Evolutionary conservation across 2,797 vertebrate genomes (phyloP).

Genomic region (Enteromius thamalakanensis): DNA sequence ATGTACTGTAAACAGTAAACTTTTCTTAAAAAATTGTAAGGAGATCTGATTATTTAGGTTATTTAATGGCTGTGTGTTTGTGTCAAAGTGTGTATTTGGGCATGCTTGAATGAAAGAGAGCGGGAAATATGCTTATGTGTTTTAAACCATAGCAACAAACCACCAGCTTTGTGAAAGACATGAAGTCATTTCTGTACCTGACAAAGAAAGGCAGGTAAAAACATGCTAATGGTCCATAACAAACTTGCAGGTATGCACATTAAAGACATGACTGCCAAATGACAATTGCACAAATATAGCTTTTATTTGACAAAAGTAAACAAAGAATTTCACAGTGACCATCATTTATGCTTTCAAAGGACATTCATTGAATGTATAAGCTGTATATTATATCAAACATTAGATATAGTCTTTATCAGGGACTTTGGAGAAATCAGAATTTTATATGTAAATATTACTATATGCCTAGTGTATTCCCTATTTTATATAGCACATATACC

Average conservation of each 20-base stretch:
- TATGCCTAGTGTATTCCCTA: background rate
- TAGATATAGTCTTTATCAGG: background rate
- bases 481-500: background rate
- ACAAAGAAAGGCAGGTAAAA: constrained; percentile 1
- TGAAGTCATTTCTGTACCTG: constrained; percentile 16
- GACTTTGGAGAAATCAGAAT: background rate
- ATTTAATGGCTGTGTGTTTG: background rate
- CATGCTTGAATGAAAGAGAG: background rate
- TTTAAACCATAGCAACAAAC: constrained; percentile 35
- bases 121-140: background rate
- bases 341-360: background rate
- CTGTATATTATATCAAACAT: background rate
- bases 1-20: constrained; percentile 45
- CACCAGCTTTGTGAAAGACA: constrained; percentile 9
- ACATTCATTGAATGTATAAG: constrained; percentile 69
- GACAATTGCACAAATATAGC: background rate
- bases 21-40: constrained; percentile 24
- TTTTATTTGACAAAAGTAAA: background rate
- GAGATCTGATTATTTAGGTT: constrained; percentile 3
- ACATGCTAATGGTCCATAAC: background rate
- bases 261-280: background rate
- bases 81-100: background rate
- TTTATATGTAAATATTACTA: constrained; percentile 3
- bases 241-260: background rate
- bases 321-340: background rate